Evolutionary conservation across 2,797 vertebrate species (phyloP).

Genomic region (Phalanger gymnotis): DNA sequence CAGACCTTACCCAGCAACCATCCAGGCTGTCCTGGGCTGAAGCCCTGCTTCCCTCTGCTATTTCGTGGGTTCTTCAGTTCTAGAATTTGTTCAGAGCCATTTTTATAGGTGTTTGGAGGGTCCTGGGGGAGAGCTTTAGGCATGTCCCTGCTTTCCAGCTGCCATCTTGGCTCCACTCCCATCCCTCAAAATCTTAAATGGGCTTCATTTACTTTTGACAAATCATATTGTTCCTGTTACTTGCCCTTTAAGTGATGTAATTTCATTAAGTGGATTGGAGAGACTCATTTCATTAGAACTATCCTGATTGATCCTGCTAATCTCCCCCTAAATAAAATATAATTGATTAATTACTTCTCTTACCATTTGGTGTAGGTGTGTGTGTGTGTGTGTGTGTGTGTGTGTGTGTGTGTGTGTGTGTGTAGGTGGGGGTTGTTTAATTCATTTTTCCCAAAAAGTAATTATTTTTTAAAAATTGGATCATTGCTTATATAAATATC

Average conservation of each 20-base stretch:
- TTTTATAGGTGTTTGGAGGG: too few relatives aligned
- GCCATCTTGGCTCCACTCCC: too few relatives aligned
- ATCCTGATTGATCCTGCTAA: background rate
- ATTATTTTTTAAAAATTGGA: constrained; percentile 58
- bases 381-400: constrained; percentile 22
- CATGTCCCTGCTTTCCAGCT: too few relatives aligned
- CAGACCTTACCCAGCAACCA: too few relatives aligned
- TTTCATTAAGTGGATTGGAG: background rate
- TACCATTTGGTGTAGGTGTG: constrained; percentile 32
- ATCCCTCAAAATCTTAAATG: background rate
- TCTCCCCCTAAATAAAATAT: background rate
- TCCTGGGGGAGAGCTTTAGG: too few relatives aligned
- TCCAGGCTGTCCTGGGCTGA: too few relatives aligned
- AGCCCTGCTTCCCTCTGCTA: too few relatives aligned
- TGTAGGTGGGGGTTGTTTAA: background rate
- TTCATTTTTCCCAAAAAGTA: constrained; percentile 25
- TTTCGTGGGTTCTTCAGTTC: too few relatives aligned
- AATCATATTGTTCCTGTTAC: background rate
- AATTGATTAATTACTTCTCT: background rate
- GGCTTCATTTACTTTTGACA: background rate
- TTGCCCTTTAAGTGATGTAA: background rate
- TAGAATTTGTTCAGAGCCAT: too few relatives aligned
- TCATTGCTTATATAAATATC: constrained; percentile 59
- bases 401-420: background rate
- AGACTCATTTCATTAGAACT: background rate